Evolutionary conservation across 1,140 invertebrate species (phyloP), one percentile per base, ranked within the genome.

Genomic region (Planococcus citri): DNA sequence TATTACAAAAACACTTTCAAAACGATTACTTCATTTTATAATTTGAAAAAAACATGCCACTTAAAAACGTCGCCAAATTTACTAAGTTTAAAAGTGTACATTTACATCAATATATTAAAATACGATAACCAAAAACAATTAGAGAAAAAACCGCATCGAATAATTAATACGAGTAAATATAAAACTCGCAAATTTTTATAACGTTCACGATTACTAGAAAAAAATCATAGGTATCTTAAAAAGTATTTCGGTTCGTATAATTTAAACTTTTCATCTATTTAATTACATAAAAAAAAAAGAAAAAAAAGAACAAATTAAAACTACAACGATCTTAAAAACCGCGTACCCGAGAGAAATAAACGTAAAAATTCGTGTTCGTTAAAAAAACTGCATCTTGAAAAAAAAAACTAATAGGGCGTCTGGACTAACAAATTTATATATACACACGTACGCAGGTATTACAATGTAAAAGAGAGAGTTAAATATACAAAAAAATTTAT

Each of bases 401-500:
- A 6, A n/a, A 51, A 51, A 51, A 51, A 51, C 2, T 9, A 51
- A 51, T 2, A 51, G 3, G 17, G 17, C 14, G 17, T 9, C 41
- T 51, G 41, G 41, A 51, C 41, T 51, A 51, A 51, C 41, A 51
- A 51, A 51, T 51, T 51, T 51, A 51, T 51, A 51, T 51, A 51
- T 17, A 51, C 17, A 51, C 41, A n/a, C n/a, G n/a, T n/a, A n/a
- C n/a, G n/a, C n/a, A n/a, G n/a, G 41, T 20, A 51, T 51, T 51
- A 51, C 41, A 51, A 20, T 51, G 41, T 51, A 51, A 51, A 51
- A 51, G 41, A 51, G 41, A 51, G 41, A 51, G 41, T 51, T 51
- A 51, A 51, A 51, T 51, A n/a, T 51, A 51, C n/a, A 51, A 51
- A 51, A 51, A 51, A 51, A 51, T 51, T 51, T 51, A 51, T 51